Conservation (phyloP, 2,113 vertebrate genomes). For the Danionella cerebrum region DNA sequence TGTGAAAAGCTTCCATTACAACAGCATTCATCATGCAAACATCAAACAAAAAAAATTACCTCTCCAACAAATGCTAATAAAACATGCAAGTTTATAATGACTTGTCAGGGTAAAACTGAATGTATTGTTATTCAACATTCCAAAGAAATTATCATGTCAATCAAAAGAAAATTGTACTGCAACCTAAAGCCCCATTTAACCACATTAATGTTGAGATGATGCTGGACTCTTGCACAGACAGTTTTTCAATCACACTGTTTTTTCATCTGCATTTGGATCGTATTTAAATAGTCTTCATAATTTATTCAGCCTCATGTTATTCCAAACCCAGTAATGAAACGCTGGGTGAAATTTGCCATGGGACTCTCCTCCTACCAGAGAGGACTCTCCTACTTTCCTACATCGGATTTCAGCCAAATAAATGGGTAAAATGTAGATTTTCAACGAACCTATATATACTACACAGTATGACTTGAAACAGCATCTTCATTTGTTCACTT, state of each 20-base stretch:
- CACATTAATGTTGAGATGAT: background rate
- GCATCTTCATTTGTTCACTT: too few species aligned
- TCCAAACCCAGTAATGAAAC: background rate
- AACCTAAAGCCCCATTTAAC: background rate
- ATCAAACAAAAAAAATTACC: too few species aligned
- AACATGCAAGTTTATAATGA: too few species aligned
- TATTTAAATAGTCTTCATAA: background rate
- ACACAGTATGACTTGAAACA: too few species aligned
- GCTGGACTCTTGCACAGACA: background rate
- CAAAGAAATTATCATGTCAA: background rate
- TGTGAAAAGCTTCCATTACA: conserved; percentile 1
- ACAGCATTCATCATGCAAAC: background rate
- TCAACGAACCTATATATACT: too few species aligned
- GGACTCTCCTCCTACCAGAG: too few species aligned
- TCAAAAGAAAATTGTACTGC: background rate
- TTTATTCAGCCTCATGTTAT: background rate
- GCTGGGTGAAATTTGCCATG: too few species aligned
- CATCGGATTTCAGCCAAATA: too few species aligned
- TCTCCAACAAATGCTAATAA: too few species aligned
- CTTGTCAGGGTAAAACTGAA: background rate
- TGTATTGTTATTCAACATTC: background rate
- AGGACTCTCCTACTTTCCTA: too few species aligned
- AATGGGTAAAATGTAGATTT: too few species aligned
- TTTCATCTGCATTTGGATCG: background rate
- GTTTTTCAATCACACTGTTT: background rate